A percentile compares a stretch with the other conserved stretches of the same genome.
phyloP scores from a whole-genome alignment of 2,113 vertebrate genomes.

The Cercocebus atys region DNA sequence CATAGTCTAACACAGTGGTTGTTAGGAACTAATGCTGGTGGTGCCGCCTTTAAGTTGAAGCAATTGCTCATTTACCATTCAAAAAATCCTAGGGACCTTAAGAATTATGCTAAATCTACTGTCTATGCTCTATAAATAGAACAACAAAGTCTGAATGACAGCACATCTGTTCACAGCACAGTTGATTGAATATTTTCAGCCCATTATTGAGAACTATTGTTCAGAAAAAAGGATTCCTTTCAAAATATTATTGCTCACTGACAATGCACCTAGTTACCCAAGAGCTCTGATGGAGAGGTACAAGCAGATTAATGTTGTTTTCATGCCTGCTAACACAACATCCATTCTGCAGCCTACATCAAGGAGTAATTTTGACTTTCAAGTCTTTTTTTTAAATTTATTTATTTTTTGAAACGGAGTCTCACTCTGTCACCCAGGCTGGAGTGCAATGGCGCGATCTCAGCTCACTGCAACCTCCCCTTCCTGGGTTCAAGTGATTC shows the following conservation, averaged over 20 bases:
- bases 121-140: neutral
- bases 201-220: neutral
- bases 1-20: neutral
- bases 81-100: neutral
- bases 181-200: neutral
- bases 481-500: too few relatives aligned
- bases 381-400: neutral
- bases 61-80: neutral
- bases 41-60: neutral
- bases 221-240: neutral
- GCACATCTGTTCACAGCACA: neutral
- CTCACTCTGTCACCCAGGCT: too few relatives aligned
- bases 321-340: neutral
- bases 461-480: too few relatives aligned
- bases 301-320: neutral
- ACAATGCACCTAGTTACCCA: neutral
- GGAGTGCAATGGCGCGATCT: too few relatives aligned
- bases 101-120: neutral
- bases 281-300: neutral
- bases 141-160: neutral
- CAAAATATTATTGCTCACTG: neutral
- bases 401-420: too few relatives aligned
- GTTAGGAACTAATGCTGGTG: neutral
- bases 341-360: neutral
- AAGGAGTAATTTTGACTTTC: neutral